Percentiles rank a stretch among this genome's conserved stretches.
phyloP scores from a whole-genome alignment of 2,888 invertebrate genomes.

The Machimus rusticus region DNA sequence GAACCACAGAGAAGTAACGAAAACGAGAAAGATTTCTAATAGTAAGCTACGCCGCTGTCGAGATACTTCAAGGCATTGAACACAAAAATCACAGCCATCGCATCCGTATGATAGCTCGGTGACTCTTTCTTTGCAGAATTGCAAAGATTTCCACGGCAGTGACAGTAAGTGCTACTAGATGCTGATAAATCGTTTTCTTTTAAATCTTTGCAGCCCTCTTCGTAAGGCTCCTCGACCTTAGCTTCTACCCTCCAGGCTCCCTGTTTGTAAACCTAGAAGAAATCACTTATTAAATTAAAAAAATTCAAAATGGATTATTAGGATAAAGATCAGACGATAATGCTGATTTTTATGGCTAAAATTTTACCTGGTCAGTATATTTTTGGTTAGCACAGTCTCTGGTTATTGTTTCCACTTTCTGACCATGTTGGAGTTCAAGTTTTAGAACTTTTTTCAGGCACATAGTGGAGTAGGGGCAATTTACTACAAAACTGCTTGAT shows the following conservation, averaged over 20 bases:
- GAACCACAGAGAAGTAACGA: neutral
- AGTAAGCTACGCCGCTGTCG: constrained; percentile 61
- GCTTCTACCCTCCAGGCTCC: constrained; percentile 72
- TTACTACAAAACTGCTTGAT: constrained; percentile 72
- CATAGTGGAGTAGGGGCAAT: constrained; percentile 83
- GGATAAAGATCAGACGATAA: too few species aligned
- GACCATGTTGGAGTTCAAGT: constrained; percentile 71
- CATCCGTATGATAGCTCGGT: constrained; percentile 66
- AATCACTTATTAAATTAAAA: constrained; percentile 8
- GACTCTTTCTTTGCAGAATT: constrained; percentile 67
- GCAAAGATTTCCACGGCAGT: constrained; percentile 77
- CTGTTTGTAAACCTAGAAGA: constrained; percentile 66
- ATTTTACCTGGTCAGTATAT: constrained; percentile 64
- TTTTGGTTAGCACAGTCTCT: constrained; percentile 81
- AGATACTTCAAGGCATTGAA: constrained; percentile 71
- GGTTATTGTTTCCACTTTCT: constrained; percentile 57
- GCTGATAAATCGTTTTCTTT: constrained; percentile 68
- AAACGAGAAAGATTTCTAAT: neutral
- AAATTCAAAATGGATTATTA: neutral
- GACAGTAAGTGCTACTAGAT: constrained; percentile 68
- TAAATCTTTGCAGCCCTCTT: constrained; percentile 72
- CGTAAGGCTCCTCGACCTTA: constrained; percentile 74
- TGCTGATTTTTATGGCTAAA: neutral
- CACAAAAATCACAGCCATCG: constrained; percentile 70
- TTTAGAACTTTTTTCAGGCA: constrained; percentile 79